Evolutionary conservation across 2,888 invertebrate species (phyloP).

Genomic region (Gastracanthus pulcherrimus): DNA sequence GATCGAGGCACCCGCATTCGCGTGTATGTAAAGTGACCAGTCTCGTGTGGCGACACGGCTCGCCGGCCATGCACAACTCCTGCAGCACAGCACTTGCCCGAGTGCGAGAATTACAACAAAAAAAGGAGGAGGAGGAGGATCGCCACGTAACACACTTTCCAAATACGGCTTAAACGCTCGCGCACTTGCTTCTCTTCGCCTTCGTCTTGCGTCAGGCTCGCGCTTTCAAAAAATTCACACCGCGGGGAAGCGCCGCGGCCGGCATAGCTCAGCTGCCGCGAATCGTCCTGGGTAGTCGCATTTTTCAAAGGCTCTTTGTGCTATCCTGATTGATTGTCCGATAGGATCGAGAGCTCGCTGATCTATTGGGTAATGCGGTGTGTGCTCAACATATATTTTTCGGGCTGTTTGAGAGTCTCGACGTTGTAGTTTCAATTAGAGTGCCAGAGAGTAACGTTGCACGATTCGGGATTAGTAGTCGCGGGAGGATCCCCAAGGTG

Average conservation of each 20-base stretch:
- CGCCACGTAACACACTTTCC: constrained; percentile 64
- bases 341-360: background rate
- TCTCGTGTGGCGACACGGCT: constrained; percentile 10
- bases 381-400: background rate
- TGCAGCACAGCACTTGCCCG: background rate
- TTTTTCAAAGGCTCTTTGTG: too few relatives aligned
- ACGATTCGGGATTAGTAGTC: background rate
- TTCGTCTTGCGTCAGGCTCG: background rate
- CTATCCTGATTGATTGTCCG: constrained; percentile 23
- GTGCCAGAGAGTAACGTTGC: background rate
- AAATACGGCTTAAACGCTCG: constrained; percentile 57
- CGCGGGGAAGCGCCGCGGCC: background rate
- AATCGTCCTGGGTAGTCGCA: background rate
- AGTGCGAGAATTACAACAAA: background rate
- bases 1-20: background rate
- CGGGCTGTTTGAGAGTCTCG: background rate
- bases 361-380: background rate
- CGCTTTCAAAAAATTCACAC: constrained; percentile 29
- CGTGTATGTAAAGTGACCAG: constrained; percentile 8
- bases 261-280: background rate
- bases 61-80: too few relatives aligned
- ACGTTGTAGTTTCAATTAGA: background rate
- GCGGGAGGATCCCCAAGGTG: background rate
- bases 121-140: constrained; percentile 12
- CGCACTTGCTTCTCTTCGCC: background rate